Evolutionary conservation across 2,888 invertebrate genomes (phyloP).

Genomic region (Chirona hameri): DNA sequence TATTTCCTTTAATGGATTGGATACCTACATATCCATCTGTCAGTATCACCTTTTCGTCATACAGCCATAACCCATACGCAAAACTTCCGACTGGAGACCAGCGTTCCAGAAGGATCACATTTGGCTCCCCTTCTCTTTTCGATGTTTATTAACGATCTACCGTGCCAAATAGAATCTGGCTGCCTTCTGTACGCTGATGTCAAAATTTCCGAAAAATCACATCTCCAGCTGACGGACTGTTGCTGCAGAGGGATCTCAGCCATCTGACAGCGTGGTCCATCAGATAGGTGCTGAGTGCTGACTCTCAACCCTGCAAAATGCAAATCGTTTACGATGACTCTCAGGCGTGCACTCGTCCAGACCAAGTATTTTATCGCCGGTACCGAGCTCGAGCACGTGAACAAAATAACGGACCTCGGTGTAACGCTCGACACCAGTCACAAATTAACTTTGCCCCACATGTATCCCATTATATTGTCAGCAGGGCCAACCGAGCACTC

Average conservation of each 20-base stretch:
- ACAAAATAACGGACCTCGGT: not conserved
- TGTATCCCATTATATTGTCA: too few species aligned
- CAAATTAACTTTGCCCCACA: not conserved
- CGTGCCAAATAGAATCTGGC: not conserved
- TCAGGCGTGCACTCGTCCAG: not conserved
- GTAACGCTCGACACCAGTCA: not conserved
- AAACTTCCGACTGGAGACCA: not conserved
- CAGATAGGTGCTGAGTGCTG: not conserved
- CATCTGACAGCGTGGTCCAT: not conserved
- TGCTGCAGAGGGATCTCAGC: not conserved
- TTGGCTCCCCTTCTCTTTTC: not conserved
- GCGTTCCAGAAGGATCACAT: not conserved
- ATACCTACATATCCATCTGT: too few species aligned
- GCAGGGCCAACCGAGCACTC: too few species aligned
- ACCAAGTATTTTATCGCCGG: not conserved
- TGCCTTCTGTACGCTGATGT: not conserved
- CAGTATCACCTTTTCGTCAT: too few species aligned
- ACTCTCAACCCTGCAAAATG: not conserved
- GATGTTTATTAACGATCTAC: not conserved
- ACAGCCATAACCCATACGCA: not conserved
- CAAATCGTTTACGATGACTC: not conserved
- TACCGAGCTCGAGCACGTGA: not conserved
- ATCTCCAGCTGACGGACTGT: not conserved
- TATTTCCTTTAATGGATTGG: too few species aligned
- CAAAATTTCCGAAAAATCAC: not conserved